Evolutionary conservation across 2,888 invertebrate species (phyloP).

Genomic region (Omphaloscelis lunosa): DNA sequence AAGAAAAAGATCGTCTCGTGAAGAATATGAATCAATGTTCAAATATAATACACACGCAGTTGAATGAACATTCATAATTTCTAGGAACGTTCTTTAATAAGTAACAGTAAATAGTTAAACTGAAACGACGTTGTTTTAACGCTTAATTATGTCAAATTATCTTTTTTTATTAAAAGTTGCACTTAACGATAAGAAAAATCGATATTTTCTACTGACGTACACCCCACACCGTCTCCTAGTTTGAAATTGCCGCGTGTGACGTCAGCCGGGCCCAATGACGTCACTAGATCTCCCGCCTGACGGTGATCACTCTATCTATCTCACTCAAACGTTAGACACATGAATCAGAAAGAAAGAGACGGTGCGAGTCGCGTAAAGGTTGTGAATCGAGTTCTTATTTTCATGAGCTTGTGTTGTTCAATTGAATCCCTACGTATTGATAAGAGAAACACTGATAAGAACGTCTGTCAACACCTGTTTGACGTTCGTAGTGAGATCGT

Average conservation of each 20-base stretch:
- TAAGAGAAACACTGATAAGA: conserved; percentile 82
- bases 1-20: conserved; percentile 24
- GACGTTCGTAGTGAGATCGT: conserved; percentile 56
- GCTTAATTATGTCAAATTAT: conserved; percentile 14
- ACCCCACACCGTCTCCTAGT: conserved; percentile 76
- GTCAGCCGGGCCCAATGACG: conserved; percentile 83
- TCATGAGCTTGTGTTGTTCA: conserved; percentile 80
- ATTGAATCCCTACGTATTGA: conserved; percentile 79
- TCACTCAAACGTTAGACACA: conserved; percentile 74
- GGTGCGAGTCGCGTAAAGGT: conserved; percentile 80
- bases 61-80: conserved; percentile 48
- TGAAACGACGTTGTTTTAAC: conserved; percentile 3
- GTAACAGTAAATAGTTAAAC: background rate
- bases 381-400: conserved; percentile 88
- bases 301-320: conserved; percentile 70
- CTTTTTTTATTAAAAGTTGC: conserved; percentile 53
- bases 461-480: conserved; percentile 63
- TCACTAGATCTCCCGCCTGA: conserved; percentile 76
- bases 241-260: conserved; percentile 90
- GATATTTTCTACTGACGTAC: conserved; percentile 85
- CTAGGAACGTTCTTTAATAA: conserved; percentile 16
- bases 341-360: conserved; percentile 80
- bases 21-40: conserved; percentile 42
- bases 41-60: conserved; percentile 13
- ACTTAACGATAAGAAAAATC: conserved; percentile 77